phyloP scores from a whole-genome alignment of 2,113 vertebrate species.

The Pholis gunnellus region DNA sequence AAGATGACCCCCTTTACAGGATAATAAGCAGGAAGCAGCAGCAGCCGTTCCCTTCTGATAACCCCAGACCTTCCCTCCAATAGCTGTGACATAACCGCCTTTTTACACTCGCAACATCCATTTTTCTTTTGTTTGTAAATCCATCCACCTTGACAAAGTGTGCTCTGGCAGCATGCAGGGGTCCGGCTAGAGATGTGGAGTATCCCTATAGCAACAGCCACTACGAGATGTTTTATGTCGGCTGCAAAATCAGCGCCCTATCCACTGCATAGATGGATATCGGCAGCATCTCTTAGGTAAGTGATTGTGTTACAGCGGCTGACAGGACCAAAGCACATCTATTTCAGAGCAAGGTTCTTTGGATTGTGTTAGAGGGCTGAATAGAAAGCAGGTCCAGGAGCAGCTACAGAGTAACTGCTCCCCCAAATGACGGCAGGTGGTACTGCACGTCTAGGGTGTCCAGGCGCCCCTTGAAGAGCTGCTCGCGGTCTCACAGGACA shows the following conservation, averaged over 20 bases:
- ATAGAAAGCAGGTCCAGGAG: constrained; percentile 49
- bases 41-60: constrained; percentile 1
- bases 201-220: constrained; percentile 44
- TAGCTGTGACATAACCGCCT: constrained; percentile 3
- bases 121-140: constrained; percentile 38
- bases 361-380: constrained; percentile 60
- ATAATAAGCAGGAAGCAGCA: neutral
- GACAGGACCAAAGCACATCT: constrained; percentile 68
- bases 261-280: constrained; percentile 58
- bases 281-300: constrained; percentile 65
- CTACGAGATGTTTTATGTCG: constrained; percentile 44
- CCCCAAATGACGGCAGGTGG: constrained; percentile 59
- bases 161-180: constrained; percentile 20
- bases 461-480: neutral
- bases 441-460: constrained; percentile 12
- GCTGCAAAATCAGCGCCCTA: constrained; percentile 38
- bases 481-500: constrained; percentile 28
- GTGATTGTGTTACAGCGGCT: constrained; percentile 70
- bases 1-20: constrained; percentile 34
- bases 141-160: constrained; percentile 48
- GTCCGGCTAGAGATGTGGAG: constrained; percentile 30
- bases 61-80: constrained; percentile 9
- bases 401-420: constrained; percentile 69
- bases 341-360: constrained; percentile 64
- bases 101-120: constrained; percentile 19